A percentile compares a stretch with the other conserved stretches of the same genome.
Conservation (phyloP, 2,113 vertebrate genomes). For the Corydoras maculifer region DNA sequence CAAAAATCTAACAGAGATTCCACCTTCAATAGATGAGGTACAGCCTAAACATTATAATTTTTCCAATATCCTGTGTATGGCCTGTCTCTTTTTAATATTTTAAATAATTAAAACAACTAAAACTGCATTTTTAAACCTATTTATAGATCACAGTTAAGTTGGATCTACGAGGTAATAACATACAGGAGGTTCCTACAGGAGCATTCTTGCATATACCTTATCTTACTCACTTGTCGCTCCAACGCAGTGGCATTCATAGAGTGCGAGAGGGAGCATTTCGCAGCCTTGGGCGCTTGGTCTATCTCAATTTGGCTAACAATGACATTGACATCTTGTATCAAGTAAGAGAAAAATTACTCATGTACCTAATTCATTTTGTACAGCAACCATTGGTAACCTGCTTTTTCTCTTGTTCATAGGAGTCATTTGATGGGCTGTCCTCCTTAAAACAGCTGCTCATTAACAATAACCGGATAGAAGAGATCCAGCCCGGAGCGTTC, state of each 20-base stretch:
- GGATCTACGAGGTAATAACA: conserved; percentile 74
- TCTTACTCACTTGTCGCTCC: conserved; percentile 81
- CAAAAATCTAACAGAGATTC: conserved; percentile 75
- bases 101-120: too few species aligned
- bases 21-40: conserved; percentile 77
- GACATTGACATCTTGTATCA: conserved; percentile 78
- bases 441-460: conserved; percentile 79
- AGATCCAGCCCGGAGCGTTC: conserved; percentile 85
- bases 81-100: too few species aligned
- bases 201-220: conserved; percentile 75
- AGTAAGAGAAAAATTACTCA: conserved; percentile 33
- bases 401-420: conserved; percentile 49
- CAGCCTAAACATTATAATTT: not conserved
- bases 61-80: too few species aligned
- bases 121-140: too few species aligned
- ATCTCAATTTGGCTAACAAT: conserved; percentile 84
- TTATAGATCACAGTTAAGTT: conserved; percentile 78
- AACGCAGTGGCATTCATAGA: conserved; percentile 71
- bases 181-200: conserved; percentile 61
- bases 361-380: too few species aligned
- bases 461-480: conserved; percentile 76
- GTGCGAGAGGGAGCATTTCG: conserved; percentile 87
- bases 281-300: conserved; percentile 76
- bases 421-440: conserved; percentile 82
- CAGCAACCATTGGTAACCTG: not conserved